Evolutionary conservation across 1,140 invertebrate genomes (phyloP), one percentile per base, ranked within the genome.

Genomic region (Philaenus spumarius): DNA sequence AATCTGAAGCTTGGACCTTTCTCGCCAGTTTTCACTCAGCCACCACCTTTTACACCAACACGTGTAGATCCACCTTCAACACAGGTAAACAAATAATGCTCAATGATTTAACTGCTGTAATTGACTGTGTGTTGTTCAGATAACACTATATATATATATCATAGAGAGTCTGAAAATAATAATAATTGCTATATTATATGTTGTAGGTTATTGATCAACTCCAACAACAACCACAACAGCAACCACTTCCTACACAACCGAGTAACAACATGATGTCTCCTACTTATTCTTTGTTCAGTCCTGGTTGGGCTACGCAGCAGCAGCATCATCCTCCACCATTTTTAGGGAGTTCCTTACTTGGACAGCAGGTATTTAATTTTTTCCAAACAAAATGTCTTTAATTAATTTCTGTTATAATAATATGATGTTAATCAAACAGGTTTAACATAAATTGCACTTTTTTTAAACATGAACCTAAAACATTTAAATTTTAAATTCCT

Each of bases 221-320:
- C 9, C 26, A 30, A 30, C 26, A 30, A 9, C 26, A 30, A 30
- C 26, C 3, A 30, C 26, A 30, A 30, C 26, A 30, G 26, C 26
- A 30, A 30, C 26, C 3, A 30, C 3, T 30, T 30, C 26, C 26
- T 30, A 30, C 26, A 30, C 26, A 30, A 9, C 26, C 3, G 9
- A 24, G 7, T 20, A 51, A 15, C 23, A 53, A 37, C 50, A 37
- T 53, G 26, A 39, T 58, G 24, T 48, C 56, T 19, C 47, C 77
- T 55, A 82, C 81, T 7, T 86, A 86, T 69, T 84, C 83, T 0
- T 67, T 86, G 62, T 85, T 85, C 68, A 83, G 79, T n/a, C 76
- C 78, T 43, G 68, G 69, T 20, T 80, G 79, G 76, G 71, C 68
- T 12, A 54, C 69, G 6, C 58, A 54, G 12, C 58, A 58, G 17